Evolutionary conservation across 2,113 vertebrate genomes (phyloP), one percentile per base, ranked within the genome.

Genomic region (Siniperca chuatsi): DNA sequence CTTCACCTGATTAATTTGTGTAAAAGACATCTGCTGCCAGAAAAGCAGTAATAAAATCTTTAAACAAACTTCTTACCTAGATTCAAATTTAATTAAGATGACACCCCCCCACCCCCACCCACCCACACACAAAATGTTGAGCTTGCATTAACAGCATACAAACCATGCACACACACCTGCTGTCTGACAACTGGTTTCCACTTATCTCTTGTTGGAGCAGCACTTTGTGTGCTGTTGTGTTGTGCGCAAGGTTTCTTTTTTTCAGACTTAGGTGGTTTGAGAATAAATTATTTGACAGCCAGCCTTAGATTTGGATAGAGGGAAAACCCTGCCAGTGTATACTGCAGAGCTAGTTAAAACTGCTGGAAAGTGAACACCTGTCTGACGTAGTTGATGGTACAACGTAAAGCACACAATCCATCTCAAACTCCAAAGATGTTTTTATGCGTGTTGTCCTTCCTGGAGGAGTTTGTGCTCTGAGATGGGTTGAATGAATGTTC

Each of bases 311-410:
- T 7, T 21, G 8, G 46, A 21, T 10, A 23, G 25, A 72, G 13
- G 13, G 2, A 16, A 29, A 25, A 16, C 25, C 12, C 16, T 69
- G n/a, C 44, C 23, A 48, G 40, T 8, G n/a, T 46, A 6, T 46
- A 3, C 65, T 16, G 23, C 13, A n/a, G 44, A 48, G 44, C 15
- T 54, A 0, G 46, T n/a, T 67, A 37, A 74, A 74, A 50, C 50
- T 13, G 61, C 60, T 46, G 68, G 23, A 64, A 72, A 65, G 35
- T 35, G 8, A 80, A 20, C 60, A 73, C 44, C 69, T 64, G 60
- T 65, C 54, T 25, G 67, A 20, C 18, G 35, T 23, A 4, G 4
- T 7, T 7, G 40, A 65, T 42, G 37, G 8, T 15, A 15, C 33
- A 42, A 48, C 8, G 9, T 25, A 10, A 50, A 61, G 10, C 4